Base-by-base conservation (phyloP, 2,797 vertebrate genomes). In the Melanotaenia maccullochi region DNA sequence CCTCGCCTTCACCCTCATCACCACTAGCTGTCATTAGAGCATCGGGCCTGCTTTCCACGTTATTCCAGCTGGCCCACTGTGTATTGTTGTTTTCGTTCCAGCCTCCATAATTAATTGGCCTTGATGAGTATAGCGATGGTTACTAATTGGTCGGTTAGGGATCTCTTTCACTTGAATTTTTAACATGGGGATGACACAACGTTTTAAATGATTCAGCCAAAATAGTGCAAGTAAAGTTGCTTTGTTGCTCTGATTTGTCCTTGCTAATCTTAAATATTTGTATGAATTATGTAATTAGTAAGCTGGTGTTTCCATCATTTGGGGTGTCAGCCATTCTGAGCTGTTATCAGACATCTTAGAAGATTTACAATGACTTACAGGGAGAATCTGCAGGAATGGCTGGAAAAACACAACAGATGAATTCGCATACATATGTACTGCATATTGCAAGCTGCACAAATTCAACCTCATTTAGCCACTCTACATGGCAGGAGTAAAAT, bases 101-200 rank as follows among this genome's bases (percentile, higher is more conserved):
- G 77, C 75, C 84, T 80, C 75, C 61, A 77, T 89, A 89, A 90
- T 86, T 87, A 90, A 91, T 89, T 81, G 88, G 79, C 85, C 85
- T 89, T 90, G 84, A 91, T 89, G 87, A 92, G 89, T 68, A 38
- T 22, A 36, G 79, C 73, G 80, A 78, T 79, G 81, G 79, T 81
- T 82, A 54, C 85, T 93, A 91, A 92, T 92, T 88, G 85, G 88
- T 49, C 47, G 66, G 83, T 87, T 83, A 86, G 91, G 84, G 89
- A 88, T 90, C 71, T 82, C 56, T 86, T 82, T 77, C 78, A 79
- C 81, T 88, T 79, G 44, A 72, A 73, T 83, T 71, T 84, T 84
- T 74, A 86, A 84, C 66, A 68, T 62, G 62, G 44, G 64, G 71
- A 79, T 72, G 82, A 79, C 58, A 63, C 36, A 76, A 44, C 76